A percentile compares a stretch with the other conserved stretches of the same genome.
Evolutionary conservation across 2,888 invertebrate genomes (phyloP).

Genomic region (Amiota communis): DNA sequence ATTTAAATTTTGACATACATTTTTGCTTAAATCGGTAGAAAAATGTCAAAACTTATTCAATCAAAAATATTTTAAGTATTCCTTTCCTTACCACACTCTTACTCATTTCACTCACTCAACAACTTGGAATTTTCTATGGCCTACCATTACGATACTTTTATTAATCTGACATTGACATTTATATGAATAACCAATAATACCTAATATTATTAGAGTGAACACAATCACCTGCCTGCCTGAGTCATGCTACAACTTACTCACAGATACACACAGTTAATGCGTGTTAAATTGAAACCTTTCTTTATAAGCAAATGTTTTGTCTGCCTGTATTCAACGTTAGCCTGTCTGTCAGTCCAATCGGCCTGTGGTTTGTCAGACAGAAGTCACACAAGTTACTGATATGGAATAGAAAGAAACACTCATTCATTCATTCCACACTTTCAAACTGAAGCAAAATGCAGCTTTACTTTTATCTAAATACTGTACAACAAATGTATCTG

Average conservation of each 20-base stretch:
- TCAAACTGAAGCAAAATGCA: too few species aligned
- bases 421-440: too few species aligned
- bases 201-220: background rate
- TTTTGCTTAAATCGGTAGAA: background rate
- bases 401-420: too few species aligned
- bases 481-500: too few species aligned
- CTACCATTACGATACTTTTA: background rate
- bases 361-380: too few species aligned
- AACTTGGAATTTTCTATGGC: too few species aligned
- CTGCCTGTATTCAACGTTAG: too few species aligned
- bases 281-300: constrained; percentile 12
- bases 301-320: background rate
- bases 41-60: background rate
- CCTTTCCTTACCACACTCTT: background rate
- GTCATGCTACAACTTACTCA: background rate
- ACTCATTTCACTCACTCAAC: background rate
- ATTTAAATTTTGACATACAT: background rate
- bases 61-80: background rate
- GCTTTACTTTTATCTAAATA: too few species aligned
- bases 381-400: too few species aligned
- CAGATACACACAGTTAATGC: background rate
- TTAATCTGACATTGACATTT: constrained; percentile 29
- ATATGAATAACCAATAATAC: constrained; percentile 4
- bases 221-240: constrained; percentile 1
- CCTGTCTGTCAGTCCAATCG: too few species aligned